Evolutionary conservation across 2,113 vertebrate genomes (phyloP).

Genomic region (Tichodroma muraria): DNA sequence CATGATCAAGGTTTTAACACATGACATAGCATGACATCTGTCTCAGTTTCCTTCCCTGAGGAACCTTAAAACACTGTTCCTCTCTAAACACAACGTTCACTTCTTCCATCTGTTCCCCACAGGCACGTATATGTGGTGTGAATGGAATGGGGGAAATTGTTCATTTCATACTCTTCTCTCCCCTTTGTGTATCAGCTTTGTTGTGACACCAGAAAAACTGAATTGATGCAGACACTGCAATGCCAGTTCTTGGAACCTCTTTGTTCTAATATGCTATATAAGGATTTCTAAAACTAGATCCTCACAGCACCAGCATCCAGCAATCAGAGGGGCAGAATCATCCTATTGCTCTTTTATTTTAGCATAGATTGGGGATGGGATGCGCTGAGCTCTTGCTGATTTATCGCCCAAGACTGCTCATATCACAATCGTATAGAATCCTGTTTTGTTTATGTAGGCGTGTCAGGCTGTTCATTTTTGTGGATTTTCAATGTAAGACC

Average conservation of each 20-base stretch:
- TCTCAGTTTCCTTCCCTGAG: conserved; percentile 36
- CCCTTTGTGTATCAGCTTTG: conserved; percentile 43
- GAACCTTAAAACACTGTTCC: conserved; percentile 39
- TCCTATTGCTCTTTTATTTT: conserved; percentile 5
- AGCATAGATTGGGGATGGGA: background rate
- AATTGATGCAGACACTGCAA: background rate
- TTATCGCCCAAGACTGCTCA: conserved; percentile 5
- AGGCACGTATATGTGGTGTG: background rate
- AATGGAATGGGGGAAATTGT: conserved; percentile 13
- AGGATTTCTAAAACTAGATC: background rate
- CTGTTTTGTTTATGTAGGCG: conserved; percentile 21
- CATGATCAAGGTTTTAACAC: background rate
- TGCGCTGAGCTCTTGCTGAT: background rate
- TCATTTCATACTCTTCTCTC: conserved; percentile 33
- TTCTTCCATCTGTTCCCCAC: conserved; percentile 61
- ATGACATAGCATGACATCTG: conserved; percentile 52
- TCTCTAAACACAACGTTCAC: conserved; percentile 14
- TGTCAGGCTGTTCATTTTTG: conserved; percentile 47
- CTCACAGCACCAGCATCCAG: background rate
- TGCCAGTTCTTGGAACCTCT: background rate
- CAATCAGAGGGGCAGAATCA: background rate
- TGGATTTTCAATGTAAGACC: conserved; percentile 1
- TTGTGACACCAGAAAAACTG: conserved; percentile 22
- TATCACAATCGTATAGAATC: background rate
- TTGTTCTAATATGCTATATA: background rate